Evolutionary conservation across 2,797 vertebrate genomes (phyloP).

Genomic region (Halcyon leucocephala): DNA sequence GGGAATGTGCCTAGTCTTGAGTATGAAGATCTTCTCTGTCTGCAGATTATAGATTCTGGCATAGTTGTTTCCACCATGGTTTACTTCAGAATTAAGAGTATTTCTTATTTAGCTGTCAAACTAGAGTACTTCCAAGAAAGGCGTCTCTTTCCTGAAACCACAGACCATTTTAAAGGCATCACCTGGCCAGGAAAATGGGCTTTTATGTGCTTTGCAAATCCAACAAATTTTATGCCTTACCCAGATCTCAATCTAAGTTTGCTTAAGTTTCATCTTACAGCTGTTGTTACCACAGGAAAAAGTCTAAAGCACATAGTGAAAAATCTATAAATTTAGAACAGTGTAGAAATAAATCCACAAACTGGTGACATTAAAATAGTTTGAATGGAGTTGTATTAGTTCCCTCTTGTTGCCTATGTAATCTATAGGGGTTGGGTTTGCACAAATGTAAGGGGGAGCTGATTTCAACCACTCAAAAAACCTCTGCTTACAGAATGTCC

Average conservation of each 20-base stretch:
- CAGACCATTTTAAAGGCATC: neutral
- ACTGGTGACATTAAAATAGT: neutral
- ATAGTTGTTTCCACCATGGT: neutral
- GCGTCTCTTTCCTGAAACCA: neutral
- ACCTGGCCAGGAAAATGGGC: neutral
- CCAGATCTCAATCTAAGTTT: neutral
- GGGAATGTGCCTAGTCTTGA: neutral
- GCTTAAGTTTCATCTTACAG: neutral
- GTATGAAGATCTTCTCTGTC: neutral
- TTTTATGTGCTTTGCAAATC: constrained; percentile 10
- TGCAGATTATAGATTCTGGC: neutral
- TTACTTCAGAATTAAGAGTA: neutral
- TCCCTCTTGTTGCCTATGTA: neutral
- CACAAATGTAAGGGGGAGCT: neutral
- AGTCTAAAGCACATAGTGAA: neutral
- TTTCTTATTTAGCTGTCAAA: neutral
- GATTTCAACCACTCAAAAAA: neutral
- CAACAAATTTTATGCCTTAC: neutral
- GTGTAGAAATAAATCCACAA: neutral
- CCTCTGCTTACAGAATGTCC: neutral
- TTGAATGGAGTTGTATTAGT: neutral
- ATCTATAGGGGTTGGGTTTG: neutral
- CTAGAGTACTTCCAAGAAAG: neutral
- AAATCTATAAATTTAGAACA: neutral
- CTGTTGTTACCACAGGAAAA: neutral